phyloP scores from a whole-genome alignment of 1,140 invertebrate genomes.

The Dendrolimus punctatus region DNA sequence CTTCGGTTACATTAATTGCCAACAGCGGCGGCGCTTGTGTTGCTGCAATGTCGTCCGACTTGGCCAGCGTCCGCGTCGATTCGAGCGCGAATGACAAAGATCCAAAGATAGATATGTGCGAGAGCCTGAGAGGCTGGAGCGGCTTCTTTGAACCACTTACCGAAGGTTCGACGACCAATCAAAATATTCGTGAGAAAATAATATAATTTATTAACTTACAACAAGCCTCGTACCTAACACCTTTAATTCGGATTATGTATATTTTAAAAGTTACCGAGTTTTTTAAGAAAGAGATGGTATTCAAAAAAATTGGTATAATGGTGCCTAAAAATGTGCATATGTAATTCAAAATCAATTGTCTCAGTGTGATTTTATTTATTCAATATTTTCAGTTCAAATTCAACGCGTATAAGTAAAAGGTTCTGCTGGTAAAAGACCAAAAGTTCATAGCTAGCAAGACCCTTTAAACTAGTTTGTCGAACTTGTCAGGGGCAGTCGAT shows the following conservation, averaged over 20 bases:
- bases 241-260: too few species aligned
- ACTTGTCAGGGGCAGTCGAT: conserved; percentile 27
- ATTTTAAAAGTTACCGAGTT: too few species aligned
- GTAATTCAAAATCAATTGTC: too few species aligned
- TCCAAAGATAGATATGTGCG: conserved; percentile 42
- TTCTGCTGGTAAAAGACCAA: conserved; percentile 4
- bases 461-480: conserved; percentile 40
- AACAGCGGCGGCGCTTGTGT: conserved; percentile 60
- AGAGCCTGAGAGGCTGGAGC: conserved; percentile 26
- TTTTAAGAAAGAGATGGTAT: too few species aligned
- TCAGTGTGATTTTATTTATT: too few species aligned
- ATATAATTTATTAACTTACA: conserved; percentile 7
- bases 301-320: too few species aligned
- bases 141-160: conserved; percentile 48
- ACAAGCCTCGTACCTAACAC: too few species aligned
- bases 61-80: conserved; percentile 21
- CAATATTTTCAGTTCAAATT: too few species aligned
- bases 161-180: conserved; percentile 55
- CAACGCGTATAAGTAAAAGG: neutral
- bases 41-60: conserved; percentile 37
- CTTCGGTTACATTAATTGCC: conserved; percentile 66
- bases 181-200: conserved; percentile 41
- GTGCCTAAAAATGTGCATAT: too few species aligned
- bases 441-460: conserved; percentile 20
- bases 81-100: conserved; percentile 64